phyloP scores from a whole-genome alignment of 2,797 vertebrate species.

The Bufotes viridis region DNA sequence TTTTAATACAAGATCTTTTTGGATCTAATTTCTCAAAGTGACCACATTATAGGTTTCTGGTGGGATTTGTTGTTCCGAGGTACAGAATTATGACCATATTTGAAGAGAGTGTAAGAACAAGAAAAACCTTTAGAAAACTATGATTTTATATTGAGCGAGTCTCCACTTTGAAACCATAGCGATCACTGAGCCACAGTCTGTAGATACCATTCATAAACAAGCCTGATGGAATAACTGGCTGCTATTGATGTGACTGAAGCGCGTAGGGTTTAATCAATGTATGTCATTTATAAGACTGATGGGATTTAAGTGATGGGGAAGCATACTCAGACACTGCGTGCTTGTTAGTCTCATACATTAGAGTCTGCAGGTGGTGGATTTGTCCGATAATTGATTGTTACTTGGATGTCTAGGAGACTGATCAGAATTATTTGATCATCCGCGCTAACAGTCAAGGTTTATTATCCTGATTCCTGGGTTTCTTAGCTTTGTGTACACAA shows the following conservation, averaged over 20 bases:
- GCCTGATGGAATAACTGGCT: conserved; percentile 39
- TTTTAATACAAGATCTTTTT: too few species aligned
- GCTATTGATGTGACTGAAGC: conserved; percentile 24
- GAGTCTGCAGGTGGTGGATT: neutral
- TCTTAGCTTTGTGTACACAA: neutral
- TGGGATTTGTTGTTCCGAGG: neutral
- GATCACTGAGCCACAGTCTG: neutral
- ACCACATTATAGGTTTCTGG: neutral
- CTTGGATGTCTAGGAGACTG: neutral
- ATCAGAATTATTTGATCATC: neutral
- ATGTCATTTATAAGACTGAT: conserved; percentile 26
- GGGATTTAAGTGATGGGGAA: conserved; percentile 22
- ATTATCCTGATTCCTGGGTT: neutral
- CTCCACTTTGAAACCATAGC: neutral
- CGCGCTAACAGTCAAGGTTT: neutral
- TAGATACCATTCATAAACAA: conserved; percentile 25
- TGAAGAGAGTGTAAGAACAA: neutral
- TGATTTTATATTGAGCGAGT: neutral
- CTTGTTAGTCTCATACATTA: conserved; percentile 9
- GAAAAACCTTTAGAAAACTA: neutral
- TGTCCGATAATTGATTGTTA: neutral
- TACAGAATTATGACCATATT: neutral
- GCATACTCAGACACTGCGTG: neutral
- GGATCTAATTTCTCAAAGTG: neutral
- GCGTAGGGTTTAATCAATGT: conserved; percentile 34